Evolutionary conservation across 2,888 invertebrate species (phyloP).

Genomic region (Hemicrepidius hirtus): DNA sequence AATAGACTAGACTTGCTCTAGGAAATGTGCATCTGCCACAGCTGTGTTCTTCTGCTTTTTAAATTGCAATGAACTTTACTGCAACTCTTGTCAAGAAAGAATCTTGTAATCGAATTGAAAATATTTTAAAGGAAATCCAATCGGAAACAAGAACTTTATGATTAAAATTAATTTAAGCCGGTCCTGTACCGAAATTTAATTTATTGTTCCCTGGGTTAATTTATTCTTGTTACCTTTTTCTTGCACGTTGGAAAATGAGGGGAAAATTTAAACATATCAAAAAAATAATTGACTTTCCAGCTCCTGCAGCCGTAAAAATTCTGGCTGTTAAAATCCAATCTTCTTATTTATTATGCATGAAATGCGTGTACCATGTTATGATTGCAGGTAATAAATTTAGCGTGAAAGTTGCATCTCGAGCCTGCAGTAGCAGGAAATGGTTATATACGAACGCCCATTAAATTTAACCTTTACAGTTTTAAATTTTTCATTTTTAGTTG

Average conservation of each 20-base stretch:
- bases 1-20: slow-evolving; percentile 43
- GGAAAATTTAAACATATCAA: too few species aligned
- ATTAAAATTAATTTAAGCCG: too few species aligned
- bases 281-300: background rate
- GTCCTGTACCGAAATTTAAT: too few species aligned
- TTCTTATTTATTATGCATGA: slow-evolving; percentile 28
- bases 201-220: too few species aligned
- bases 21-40: slow-evolving; percentile 29
- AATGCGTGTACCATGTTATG: slow-evolving; percentile 24
- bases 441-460: background rate
- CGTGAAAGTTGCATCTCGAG: slow-evolving; percentile 21
- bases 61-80: slow-evolving; percentile 33
- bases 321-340: slow-evolving; percentile 21
- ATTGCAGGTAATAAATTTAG: slow-evolving; percentile 24
- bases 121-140: background rate
- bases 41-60: slow-evolving; percentile 21
- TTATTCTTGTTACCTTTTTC: too few species aligned
- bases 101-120: background rate
- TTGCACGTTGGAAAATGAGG: too few species aligned
- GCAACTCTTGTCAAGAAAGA: slow-evolving; percentile 9
- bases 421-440: slow-evolving; percentile 20
- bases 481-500: too few species aligned
- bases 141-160: too few species aligned
- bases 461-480: background rate
- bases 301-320: background rate